Percentiles rank a stretch among this genome's conserved stretches.
Evolutionary conservation across 1,140 invertebrate species (phyloP).

Genomic region (Nasonia giraulti): DNA sequence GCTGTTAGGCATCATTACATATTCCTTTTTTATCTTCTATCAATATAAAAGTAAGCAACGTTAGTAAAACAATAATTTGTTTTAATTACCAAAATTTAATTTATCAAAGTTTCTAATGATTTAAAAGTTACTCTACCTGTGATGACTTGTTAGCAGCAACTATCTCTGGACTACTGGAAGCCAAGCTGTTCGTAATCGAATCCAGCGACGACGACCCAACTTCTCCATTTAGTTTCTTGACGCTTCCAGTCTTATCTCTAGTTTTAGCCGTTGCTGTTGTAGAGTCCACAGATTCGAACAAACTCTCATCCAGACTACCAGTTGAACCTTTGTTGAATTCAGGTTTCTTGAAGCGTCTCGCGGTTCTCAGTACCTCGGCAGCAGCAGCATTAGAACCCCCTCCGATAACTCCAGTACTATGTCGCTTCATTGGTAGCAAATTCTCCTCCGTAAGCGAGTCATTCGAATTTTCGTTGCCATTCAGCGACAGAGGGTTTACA

Average conservation of each 20-base stretch:
- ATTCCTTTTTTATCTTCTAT: slow-evolving; percentile 62
- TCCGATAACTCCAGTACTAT: slow-evolving; percentile 50
- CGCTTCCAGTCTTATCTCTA: slow-evolving; percentile 55
- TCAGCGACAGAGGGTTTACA: slow-evolving; percentile 75
- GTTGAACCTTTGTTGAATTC: slow-evolving; percentile 66
- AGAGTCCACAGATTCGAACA: slow-evolving; percentile 66
- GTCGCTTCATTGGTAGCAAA: slow-evolving; percentile 58
- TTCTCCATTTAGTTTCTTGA: slow-evolving; percentile 67
- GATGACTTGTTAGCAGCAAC: slow-evolving; percentile 51
- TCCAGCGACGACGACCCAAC: slow-evolving; percentile 68
- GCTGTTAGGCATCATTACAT: slow-evolving; percentile 60
- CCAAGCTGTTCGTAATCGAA: slow-evolving; percentile 69
- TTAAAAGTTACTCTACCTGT: slow-evolving; percentile 23
- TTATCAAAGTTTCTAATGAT: background rate
- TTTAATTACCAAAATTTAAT: no score
- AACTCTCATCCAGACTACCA: slow-evolving; percentile 69
- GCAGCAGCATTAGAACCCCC: slow-evolving; percentile 38
- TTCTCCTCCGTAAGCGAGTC: slow-evolving; percentile 68
- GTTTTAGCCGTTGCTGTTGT: slow-evolving; percentile 50
- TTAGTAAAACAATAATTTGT: background rate
- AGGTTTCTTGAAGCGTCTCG: slow-evolving; percentile 69
- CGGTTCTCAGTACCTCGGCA: slow-evolving; percentile 66
- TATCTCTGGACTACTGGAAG: slow-evolving; percentile 69
- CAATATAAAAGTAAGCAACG: background rate
- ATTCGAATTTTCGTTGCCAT: slow-evolving; percentile 66